Base-by-base conservation (phyloP, 1,140 invertebrate genomes). In the Magallana ariakensis region DNA sequence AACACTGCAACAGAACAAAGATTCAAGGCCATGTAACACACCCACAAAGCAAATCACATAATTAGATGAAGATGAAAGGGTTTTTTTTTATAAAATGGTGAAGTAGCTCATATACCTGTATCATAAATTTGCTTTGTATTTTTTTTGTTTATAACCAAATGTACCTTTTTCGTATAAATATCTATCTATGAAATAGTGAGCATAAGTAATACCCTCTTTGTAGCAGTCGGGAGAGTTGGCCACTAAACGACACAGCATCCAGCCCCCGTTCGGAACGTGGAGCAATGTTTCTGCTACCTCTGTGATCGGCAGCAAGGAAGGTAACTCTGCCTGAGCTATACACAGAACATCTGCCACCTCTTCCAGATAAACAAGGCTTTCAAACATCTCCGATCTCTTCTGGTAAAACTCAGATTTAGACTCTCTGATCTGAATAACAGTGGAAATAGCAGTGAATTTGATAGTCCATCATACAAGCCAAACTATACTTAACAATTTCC, bases 301-400 rank as follows among this genome's bases (percentile, higher is more conserved):
- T 85, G 96, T 95, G 80, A 98, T 96, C 54, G 97, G 97, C 1
- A 99, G 94, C 7, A 99, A 95, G 80, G 97, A 97, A 11, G 98
- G 98, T 56, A 99, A 94, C 95, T 99, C 98, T 91, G 95, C 95
- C 90, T 95, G 95, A 53, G 98, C 98, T 91, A 99, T 99, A 94
- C 97, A 98, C 16, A 99, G 96, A 0, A 99, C 97, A 95, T 99
- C 98, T 84, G 97, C 97, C 57, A 99, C 97, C 95, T 99, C 98
- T 94, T 99, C 98, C 87, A 98, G 96, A 92, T 99, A 99, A 1
- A 99, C 97, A 89, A 97, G 96, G 95, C 98, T 98, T 92, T 99
- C 98, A 95, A 99, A 98, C 46, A 99, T 95, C 93, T 99, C 98
- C 0, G 97, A 98, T 80, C 97, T 96, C 93, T 97, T 97, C 6